phyloP scores from a whole-genome alignment of 1,140 invertebrate species.

The Drosophila guanche region DNA sequence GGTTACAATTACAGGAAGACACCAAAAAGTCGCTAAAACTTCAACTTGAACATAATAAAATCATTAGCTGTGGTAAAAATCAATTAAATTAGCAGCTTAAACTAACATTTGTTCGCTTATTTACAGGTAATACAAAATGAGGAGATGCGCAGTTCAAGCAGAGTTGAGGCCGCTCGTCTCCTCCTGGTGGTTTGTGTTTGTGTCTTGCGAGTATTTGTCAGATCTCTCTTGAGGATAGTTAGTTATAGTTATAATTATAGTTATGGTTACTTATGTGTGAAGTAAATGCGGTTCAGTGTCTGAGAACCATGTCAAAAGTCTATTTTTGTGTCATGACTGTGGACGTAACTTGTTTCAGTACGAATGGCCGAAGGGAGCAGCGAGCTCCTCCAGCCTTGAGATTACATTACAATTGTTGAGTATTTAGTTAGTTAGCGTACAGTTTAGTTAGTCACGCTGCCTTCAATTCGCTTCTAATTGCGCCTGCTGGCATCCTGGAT shows the following conservation, averaged over 20 bases:
- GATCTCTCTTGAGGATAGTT: constrained; percentile 23
- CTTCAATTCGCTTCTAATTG: constrained; percentile 68
- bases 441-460: background rate
- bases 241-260: constrained; percentile 30
- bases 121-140: constrained; percentile 29
- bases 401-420: constrained; percentile 4
- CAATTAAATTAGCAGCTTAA: constrained; percentile 29
- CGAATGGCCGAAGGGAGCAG: background rate
- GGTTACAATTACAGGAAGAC: constrained; percentile 51
- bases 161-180: constrained; percentile 7
- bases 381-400: background rate
- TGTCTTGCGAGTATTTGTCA: constrained; percentile 49
- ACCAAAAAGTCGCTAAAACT: constrained; percentile 34
- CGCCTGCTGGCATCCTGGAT: constrained; percentile 86
- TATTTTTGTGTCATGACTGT: constrained; percentile 51
- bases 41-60: constrained; percentile 41
- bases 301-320: constrained; percentile 52
- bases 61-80: constrained; percentile 16
- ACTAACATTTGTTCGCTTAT: constrained; percentile 36
- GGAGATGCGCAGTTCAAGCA: constrained; percentile 3
- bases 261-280: constrained; percentile 22
- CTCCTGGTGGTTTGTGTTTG: constrained; percentile 8
- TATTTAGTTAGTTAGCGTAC: background rate
- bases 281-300: constrained; percentile 52
- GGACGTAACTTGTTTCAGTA: constrained; percentile 53